phyloP scores from a whole-genome alignment of 2,113 vertebrate genomes.

The Picathartes gymnocephalus region DNA sequence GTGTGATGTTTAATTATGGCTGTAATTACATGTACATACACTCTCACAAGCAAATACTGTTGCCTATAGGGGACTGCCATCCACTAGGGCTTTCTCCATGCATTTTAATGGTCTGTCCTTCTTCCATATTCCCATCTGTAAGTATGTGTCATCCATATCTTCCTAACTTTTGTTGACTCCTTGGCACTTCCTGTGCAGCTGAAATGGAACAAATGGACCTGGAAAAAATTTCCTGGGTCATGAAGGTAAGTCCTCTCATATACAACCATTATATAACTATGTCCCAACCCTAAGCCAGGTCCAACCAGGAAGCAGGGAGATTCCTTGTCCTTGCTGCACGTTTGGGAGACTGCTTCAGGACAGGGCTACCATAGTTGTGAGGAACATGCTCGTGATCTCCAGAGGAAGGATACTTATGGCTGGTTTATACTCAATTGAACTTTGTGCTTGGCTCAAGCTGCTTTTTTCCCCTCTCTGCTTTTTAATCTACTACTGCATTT shows the following conservation, averaged over 20 bases:
- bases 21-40: neutral
- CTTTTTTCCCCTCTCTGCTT: neutral
- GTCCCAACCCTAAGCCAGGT: neutral
- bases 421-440: neutral
- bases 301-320: neutral
- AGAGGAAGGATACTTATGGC: neutral
- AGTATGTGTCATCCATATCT: neutral
- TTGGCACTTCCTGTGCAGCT: neutral
- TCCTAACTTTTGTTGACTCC: neutral
- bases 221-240: neutral
- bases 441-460: neutral
- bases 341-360: neutral
- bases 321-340: neutral
- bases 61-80: neutral
- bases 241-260: neutral
- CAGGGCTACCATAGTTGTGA: neutral
- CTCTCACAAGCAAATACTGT: neutral
- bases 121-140: neutral
- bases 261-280: neutral
- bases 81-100: neutral
- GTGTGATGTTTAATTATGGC: neutral
- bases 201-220: neutral
- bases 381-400: rapidly evolving
- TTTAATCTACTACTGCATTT: neutral
- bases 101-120: neutral